Conservation (phyloP, 2,888 invertebrate species). For the Nebria brevicollis region DNA sequence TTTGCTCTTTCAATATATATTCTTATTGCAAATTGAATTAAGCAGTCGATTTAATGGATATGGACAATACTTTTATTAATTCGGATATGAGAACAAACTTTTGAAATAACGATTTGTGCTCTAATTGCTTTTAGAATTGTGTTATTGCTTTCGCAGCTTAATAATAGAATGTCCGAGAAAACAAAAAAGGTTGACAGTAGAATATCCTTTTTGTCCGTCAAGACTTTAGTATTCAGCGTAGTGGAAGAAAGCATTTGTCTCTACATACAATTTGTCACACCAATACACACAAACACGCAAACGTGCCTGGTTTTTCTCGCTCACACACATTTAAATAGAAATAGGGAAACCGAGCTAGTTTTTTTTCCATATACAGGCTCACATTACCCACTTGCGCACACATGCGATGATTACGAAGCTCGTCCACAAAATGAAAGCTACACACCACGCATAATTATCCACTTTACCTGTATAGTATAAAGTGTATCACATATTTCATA, state of each 20-base stretch:
- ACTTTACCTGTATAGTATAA: constrained; percentile 18
- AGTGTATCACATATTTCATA: not conserved
- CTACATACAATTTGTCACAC: constrained; percentile 38
- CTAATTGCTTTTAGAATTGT: not conserved
- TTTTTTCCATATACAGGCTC: not conserved
- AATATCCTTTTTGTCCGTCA: constrained; percentile 14
- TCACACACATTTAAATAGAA: not conserved
- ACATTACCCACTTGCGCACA: not conserved
- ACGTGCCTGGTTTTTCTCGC: not conserved
- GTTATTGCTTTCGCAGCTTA: constrained; percentile 30
- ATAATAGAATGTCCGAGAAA: constrained; percentile 27
- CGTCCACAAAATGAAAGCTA: constrained; percentile 15
- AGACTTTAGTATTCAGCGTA: constrained; percentile 39
- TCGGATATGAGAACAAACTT: too few relatives aligned
- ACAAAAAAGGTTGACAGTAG: constrained; percentile 26
- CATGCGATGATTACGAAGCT: not conserved
- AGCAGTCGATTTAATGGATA: too few relatives aligned
- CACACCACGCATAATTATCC: constrained; percentile 25
- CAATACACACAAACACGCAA: not conserved
- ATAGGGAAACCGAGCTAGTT: not conserved
- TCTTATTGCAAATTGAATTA: too few relatives aligned
- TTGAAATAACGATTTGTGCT: too few relatives aligned
- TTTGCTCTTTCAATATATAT: too few relatives aligned
- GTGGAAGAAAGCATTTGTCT: constrained; percentile 43
- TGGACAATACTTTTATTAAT: too few relatives aligned